Base-by-base conservation (phyloP, 2,888 invertebrate genomes). In the Ypsolopha scabrella region DNA sequence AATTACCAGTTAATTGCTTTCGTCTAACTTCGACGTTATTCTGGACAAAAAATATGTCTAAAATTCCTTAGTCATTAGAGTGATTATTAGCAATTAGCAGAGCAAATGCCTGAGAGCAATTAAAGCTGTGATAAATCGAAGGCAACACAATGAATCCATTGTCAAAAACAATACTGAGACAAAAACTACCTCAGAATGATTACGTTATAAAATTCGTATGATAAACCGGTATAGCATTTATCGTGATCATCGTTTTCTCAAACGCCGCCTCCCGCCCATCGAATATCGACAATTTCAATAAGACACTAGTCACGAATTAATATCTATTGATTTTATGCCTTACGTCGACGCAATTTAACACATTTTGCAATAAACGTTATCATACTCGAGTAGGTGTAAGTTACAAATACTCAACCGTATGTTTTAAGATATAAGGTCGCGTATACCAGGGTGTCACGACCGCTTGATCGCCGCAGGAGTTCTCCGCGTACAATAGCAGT, bases 401-500 rank as follows among this genome's bases (percentile, higher is more conserved):
- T 14, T 13, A 43, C 13, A 8, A 6, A 13, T 6, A 6, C 7
- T 7, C 34, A 7, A 46, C 39, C 34, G 41, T 41, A 41, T 11
- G 6, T 33, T 7, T 6, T 4, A 10, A 7, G 39, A n/a, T n/a
- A 41, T 49, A 49, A 49, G 10, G 39, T 7, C 10, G 46, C 9
- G 48, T 37, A 6, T 48, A 48, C 48, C 24, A 2, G 9, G 46
- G 10, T 46, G 46, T 8, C 8, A 1, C 24, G 7, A 14, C 10
- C 46, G 34, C 10, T 4, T 9, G 9, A n/a, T 13, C 72, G 58
- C 75, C 65, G 69, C 75, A 67, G 73, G 73, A 73, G 72, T 67
- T 9, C 61, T 63, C 41, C 43, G 58, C 60, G 58, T 60, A 75
- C 72, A 79, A 77, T 51, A 75, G 74, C 63, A 56, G 62, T 68